Evolutionary conservation across 2,888 invertebrate genomes (phyloP).

Genomic region (Netelia virgata): DNA sequence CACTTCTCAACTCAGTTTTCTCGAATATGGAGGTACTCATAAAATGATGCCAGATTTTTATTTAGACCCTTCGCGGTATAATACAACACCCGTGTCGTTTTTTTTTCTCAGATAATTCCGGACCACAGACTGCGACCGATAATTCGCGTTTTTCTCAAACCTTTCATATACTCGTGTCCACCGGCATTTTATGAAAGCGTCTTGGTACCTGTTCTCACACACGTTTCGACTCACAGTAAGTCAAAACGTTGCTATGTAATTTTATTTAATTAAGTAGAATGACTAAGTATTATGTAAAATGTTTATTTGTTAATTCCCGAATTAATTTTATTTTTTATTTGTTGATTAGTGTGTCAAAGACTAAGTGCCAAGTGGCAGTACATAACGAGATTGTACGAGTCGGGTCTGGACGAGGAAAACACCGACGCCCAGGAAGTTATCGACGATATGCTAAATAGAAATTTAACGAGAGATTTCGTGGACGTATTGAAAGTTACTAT

Average conservation of each 20-base stretch:
- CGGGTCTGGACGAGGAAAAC: conserved; percentile 91
- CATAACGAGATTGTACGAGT: conserved; percentile 91
- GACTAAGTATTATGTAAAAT: background rate
- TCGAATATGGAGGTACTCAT: conserved; percentile 87
- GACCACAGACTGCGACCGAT: conserved; percentile 94
- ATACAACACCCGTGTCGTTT: background rate
- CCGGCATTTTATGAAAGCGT: conserved; percentile 92
- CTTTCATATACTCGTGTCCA: conserved; percentile 94
- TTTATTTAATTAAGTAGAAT: background rate
- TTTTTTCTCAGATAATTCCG: conserved; percentile 88
- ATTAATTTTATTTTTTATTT: too few relatives aligned
- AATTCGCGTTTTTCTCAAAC: conserved; percentile 93
- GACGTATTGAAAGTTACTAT: conserved; percentile 92
- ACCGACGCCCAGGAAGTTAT: conserved; percentile 93
- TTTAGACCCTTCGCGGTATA: background rate
- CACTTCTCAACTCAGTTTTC: conserved; percentile 90
- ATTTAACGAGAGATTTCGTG: conserved; percentile 94
- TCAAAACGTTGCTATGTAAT: conserved; percentile 70
- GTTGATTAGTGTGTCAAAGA: conserved; percentile 86
- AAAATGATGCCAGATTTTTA: background rate
- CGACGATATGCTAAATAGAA: conserved; percentile 94
- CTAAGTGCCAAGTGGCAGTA: conserved; percentile 93
- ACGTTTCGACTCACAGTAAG: conserved; percentile 92
- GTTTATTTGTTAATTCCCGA: background rate
- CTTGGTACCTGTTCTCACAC: conserved; percentile 92